Base-by-base conservation (phyloP, 2,113 vertebrate species). In the Xenopus borealis region DNA sequence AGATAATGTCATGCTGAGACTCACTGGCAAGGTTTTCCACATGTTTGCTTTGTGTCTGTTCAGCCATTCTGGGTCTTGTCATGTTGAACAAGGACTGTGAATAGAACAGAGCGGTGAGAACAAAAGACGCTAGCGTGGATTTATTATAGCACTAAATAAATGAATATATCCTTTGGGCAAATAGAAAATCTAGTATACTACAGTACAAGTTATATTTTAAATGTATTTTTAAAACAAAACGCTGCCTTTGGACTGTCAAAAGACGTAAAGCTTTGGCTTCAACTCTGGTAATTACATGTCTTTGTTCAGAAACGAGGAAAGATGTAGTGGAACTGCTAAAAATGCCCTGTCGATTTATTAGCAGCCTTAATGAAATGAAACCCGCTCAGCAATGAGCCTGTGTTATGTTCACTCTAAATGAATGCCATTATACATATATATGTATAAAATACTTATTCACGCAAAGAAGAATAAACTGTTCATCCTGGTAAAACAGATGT, bases 1-100 rank as follows among this genome's bases (percentile, higher is more conserved):
- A 23, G 12, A 55, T 53, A 45, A 20, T 52, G 19, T 27, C 23
- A 72, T 70, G 69, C 58, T 57, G 59, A 55, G 59, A 11, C 46
- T 20, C 66, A 33, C 61, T 45, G 73, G 23, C 14, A 12, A 69
- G 66, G n/a, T 30, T 57, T 68, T 70, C 67, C 67, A 70, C 2
- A 67, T 55, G 73, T 64, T 77, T 12, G 66, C 61, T 70, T 77
- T 70, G 67, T 77, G 66, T 77, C 46, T 70, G 74, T 59, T 77
- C 74, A 70, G 74, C 67, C 47, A 77, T 70, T 66, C 66, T 67
- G 19, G 66, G 33, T 62, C 46, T 50, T 70, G 59, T 77, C 66
- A 70, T 70, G 74, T 77, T 70, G 3, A 63, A 77, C 74, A 77
- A 77, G 66, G 47, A 46, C 61, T 40, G 30, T 62, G 66, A 52